Evolutionary conservation across 1,140 invertebrate genomes (phyloP).

Genomic region (Drosophila orena): DNA sequence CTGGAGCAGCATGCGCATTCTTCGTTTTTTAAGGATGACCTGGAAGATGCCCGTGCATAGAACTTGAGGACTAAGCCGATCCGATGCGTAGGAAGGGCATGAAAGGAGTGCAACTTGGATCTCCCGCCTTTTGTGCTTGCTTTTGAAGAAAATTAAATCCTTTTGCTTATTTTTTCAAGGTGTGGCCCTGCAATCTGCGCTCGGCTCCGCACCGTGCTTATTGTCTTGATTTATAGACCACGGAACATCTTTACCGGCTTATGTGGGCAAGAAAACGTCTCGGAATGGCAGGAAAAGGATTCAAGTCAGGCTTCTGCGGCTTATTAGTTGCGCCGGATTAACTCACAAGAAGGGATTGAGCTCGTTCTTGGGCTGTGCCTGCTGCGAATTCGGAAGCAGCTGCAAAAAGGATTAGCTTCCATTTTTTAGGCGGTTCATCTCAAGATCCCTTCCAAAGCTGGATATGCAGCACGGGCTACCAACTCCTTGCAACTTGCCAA

Average conservation of each 20-base stretch:
- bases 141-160: slow-evolving; percentile 67
- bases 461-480: not conserved
- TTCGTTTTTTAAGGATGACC: slow-evolving; percentile 33
- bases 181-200: slow-evolving; percentile 69
- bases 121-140: slow-evolving; percentile 35
- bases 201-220: slow-evolving; percentile 36
- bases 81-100: slow-evolving; percentile 68
- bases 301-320: slow-evolving; percentile 67
- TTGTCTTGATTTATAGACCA: slow-evolving; percentile 67
- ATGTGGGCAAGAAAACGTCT: slow-evolving; percentile 16
- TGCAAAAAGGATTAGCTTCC: slow-evolving; percentile 39
- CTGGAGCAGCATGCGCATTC: slow-evolving; percentile 57
- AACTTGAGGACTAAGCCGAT: slow-evolving; percentile 54
- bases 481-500: slow-evolving; percentile 25
- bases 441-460: not conserved
- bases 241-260: slow-evolving; percentile 56
- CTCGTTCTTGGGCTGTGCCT: slow-evolving; percentile 22
- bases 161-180: slow-evolving; percentile 83
- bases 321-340: slow-evolving; percentile 80
- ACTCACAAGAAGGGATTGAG: slow-evolving; percentile 59
- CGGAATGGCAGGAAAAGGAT: slow-evolving; percentile 61
- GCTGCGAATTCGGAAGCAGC: slow-evolving; percentile 66
- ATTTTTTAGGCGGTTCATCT: slow-evolving; percentile 8
- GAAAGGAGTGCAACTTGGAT: slow-evolving; percentile 62
- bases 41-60: slow-evolving; percentile 12